Evolutionary conservation across 1,140 invertebrate species (phyloP), one percentile per base, ranked within the genome.

Genomic region (Hydropsyche tenuis): DNA sequence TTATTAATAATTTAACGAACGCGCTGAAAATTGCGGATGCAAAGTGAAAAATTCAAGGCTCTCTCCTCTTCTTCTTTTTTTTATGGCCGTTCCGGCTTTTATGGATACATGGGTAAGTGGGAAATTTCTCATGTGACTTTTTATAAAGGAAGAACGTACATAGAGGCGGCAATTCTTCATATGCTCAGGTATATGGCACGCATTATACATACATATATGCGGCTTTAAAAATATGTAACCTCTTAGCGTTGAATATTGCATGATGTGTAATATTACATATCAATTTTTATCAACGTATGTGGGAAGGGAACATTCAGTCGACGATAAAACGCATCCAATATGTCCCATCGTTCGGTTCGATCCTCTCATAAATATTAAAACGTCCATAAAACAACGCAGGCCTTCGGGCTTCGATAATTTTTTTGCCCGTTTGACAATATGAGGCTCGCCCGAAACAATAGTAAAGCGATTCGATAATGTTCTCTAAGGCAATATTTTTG

Each of bases 51-150:
- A 48, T 48, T 48, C 45, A 48, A 12, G 45, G 16, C 45, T 48
- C 16, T 7, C 45, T 3, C 11, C 45, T 43, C 45, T 4, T 48
- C 14, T 48, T 48, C 45, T 14, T 3, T 2, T 4, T 48, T n/a
- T 48, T 48, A 37, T 9, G 30, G 30, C 30, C 30, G 30, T 48
- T 48, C 16, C 45, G 12, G 45, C 45, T 12, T 48, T 48, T 48
- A 60, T 27, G 56, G 22, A 60, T 27, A 12, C 56, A 23, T 22
- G 23, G 56, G 20, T 60, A 27, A 60, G 56, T 60, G 23, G 56
- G 22, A 20, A 60, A 60, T 60, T 60, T 60, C 22, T 60, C 56
- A 25, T 60, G 56, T 60, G 56, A 60, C 56, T 60, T 60, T 60
- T 60, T 60, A 60, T 60, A 60, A 60, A 20, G 56, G 45, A 48